Evolutionary conservation across 2,113 vertebrate species (phyloP).

Genomic region (Siniperca knerii): DNA sequence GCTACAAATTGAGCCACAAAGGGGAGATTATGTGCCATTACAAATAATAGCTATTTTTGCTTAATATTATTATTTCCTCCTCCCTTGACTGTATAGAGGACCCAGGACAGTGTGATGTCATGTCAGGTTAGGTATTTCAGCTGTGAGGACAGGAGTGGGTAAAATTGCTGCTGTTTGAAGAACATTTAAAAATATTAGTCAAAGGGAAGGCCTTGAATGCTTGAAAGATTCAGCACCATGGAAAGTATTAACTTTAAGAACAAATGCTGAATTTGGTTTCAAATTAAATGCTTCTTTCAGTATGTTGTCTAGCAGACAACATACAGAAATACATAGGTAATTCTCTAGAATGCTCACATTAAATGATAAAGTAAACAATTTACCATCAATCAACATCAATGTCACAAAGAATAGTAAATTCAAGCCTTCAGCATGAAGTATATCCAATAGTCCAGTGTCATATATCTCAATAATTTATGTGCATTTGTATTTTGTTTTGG

Average conservation of each 20-base stretch:
- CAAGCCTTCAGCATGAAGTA: background rate
- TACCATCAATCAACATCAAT: background rate
- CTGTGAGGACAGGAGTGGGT: background rate
- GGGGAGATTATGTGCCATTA: background rate
- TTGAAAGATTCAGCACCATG: background rate
- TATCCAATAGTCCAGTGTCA: background rate
- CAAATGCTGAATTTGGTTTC: background rate
- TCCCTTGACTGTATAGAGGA: background rate
- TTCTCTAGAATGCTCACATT: background rate
- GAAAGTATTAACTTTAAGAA: too few species aligned
- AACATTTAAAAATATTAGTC: background rate
- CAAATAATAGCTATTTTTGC: background rate
- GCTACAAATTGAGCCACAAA: background rate
- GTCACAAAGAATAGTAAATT: background rate
- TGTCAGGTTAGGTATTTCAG: conserved; percentile 1
- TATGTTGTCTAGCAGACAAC: background rate
- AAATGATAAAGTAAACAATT: conserved; percentile 13
- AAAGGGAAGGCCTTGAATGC: background rate
- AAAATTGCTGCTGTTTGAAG: background rate
- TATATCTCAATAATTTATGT: background rate
- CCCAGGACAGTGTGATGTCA: background rate
- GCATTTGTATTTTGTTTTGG: background rate
- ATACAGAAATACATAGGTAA: background rate
- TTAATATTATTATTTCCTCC: background rate
- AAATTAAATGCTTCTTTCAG: background rate